Base-by-base conservation (phyloP, 2,797 vertebrate genomes). In the Psittacula derbiana region DNA sequence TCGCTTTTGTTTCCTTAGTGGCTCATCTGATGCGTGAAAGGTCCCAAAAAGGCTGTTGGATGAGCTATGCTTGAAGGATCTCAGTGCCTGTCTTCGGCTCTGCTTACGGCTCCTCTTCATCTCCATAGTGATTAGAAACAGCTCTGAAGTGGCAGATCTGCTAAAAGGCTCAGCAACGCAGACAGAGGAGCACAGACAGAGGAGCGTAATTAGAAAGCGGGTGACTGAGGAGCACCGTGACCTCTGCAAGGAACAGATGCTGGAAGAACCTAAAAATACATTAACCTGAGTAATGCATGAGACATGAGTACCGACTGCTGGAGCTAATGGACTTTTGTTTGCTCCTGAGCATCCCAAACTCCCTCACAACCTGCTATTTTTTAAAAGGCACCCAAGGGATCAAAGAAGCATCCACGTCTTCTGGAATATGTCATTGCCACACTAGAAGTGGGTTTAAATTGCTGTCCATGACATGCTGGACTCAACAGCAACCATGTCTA, bases 61-160 rank as follows among this genome's bases (percentile, higher is more conserved):
- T 64, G 52, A 93, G 82, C 64, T 80, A 8, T 4, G 70, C 90
- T 90, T 74, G 60, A 84, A 1, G 4, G 80, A 84, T 88, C 73
- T 93, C 86, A 90, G 92, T 20, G 88, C 41, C 53, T 75, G 83
- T 66, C 86, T 92, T 38, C 41, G 78, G 46, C 58, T 87, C 72
- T 86, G 61, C 61, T 61, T 86, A 36, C 0, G 11, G 88, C 60
- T 81, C 76, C 69, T 92, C 78, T 81, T 90, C 60, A 92, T 95
- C 80, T 95, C 88, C 90, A 82, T 47, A 61, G 93, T 90, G 86
- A 94, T 85, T 61, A 79, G 58, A 89, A 67, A 90, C 38, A 53
- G 80, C 84, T 61, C 70, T 95, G 76, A 92, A 95, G 91, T 41
- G 46, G 85, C 41, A 90, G 60, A 94, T 76, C 80, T 94, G 90